phyloP scores from a whole-genome alignment of 1,140 invertebrate species.

The Achatina immaculata region DNA sequence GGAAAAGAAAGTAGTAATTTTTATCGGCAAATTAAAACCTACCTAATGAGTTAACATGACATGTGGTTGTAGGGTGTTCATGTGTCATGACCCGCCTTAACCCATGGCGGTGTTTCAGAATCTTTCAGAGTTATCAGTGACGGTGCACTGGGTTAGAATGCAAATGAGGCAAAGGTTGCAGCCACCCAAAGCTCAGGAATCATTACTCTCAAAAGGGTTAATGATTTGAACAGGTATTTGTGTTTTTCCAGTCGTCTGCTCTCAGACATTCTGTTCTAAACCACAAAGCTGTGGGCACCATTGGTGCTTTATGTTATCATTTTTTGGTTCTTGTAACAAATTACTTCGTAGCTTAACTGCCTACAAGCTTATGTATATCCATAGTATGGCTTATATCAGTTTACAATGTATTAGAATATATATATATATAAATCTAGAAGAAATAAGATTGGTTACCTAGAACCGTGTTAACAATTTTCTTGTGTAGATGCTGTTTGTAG shows the following conservation, averaged over 20 bases:
- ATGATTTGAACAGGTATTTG: constrained; percentile 28
- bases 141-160: no score
- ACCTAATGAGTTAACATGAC: no score
- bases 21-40: no score
- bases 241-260: not conserved
- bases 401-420: not conserved
- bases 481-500: no score
- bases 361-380: not conserved
- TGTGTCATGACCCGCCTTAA: constrained; percentile 24
- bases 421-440: not conserved
- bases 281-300: not conserved
- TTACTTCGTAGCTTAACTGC: not conserved
- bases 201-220: constrained; percentile 1
- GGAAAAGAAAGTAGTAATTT: no score
- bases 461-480: not conserved
- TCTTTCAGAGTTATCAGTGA: constrained; percentile 31
- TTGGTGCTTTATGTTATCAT: not conserved
- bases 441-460: not conserved
- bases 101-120: constrained; percentile 37
- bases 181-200: constrained; percentile 12
- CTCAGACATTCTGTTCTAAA: not conserved
- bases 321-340: not conserved
- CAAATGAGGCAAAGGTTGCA: not conserved
- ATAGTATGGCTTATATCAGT: not conserved
- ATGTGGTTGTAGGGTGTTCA: not conserved